phyloP scores from a whole-genome alignment of 2,113 vertebrate genomes.

The Brienomyrus brachyistius region DNA sequence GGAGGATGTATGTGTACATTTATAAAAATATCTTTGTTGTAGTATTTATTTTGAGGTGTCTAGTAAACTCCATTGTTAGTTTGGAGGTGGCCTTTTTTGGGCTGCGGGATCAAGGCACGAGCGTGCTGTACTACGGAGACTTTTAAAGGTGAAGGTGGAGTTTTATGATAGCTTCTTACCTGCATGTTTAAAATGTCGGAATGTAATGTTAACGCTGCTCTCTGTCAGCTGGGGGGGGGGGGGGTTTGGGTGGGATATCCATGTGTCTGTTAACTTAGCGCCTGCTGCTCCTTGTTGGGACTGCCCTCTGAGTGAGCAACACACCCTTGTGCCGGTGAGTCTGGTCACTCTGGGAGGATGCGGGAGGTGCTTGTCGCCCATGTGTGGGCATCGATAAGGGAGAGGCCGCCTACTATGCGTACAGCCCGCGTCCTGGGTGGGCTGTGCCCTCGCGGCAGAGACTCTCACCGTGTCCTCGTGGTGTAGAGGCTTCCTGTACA shows the following conservation, averaged over 20 bases:
- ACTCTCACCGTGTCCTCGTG: not conserved
- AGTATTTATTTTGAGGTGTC: not conserved
- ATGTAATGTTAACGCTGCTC: not conserved
- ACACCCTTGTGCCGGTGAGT: conserved; percentile 47
- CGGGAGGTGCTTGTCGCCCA: conserved; percentile 40
- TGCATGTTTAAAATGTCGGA: not conserved
- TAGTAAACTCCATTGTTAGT: not conserved
- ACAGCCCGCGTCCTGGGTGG: not conserved
- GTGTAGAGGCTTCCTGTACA: not conserved
- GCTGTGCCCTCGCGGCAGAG: not conserved
- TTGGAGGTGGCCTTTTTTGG: not conserved
- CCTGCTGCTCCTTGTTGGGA: conserved; percentile 31
- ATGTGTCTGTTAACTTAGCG: not conserved
- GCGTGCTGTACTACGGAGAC: not conserved
- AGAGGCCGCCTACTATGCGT: not conserved
- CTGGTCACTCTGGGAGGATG: conserved; percentile 34
- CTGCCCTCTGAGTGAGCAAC: conserved; percentile 54
- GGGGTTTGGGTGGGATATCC: not conserved
- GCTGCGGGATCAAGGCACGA: not conserved
- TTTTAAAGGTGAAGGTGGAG: not conserved
- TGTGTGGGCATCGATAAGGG: conserved; percentile 23
- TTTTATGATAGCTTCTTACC: not conserved
- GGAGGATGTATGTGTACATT: not conserved
- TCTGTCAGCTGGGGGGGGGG: not conserved
- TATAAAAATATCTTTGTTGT: not conserved